A percentile compares a stretch with the other conserved stretches of the same genome.
Evolutionary conservation across 2,888 invertebrate species (phyloP).

Genomic region (Andrena marginata): DNA sequence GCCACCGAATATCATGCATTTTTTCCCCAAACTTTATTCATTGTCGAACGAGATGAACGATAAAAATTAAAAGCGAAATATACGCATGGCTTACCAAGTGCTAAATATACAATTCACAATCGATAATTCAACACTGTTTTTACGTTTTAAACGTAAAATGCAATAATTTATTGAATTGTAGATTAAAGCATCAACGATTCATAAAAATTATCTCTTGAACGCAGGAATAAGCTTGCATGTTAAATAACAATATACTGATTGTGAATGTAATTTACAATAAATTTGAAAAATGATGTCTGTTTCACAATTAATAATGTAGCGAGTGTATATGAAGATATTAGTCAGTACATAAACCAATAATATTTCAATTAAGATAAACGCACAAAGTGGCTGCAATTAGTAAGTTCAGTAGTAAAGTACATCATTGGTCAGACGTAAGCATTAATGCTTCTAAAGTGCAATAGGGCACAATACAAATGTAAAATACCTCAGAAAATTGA

Average conservation of each 20-base stretch:
- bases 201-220: background rate
- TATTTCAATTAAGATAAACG: background rate
- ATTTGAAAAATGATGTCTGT: no score
- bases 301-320: background rate
- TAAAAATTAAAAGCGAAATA: background rate
- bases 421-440: background rate
- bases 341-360: background rate
- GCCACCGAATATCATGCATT: background rate
- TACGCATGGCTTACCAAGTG: background rate
- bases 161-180: background rate
- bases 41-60: background rate
- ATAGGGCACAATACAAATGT: no score
- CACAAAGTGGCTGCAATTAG: background rate
- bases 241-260: background rate
- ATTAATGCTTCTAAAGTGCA: background rate
- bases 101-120: background rate
- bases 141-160: background rate
- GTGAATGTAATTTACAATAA: no score
- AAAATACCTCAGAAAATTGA: no score
- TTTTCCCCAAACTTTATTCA: background rate
- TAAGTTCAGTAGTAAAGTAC: slow-evolving; percentile 14
- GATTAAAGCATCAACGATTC: background rate
- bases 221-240: background rate
- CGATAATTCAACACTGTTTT: background rate
- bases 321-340: background rate